Evolutionary conservation across 2,888 invertebrate species (phyloP), one percentile per base, ranked within the genome.

Genomic region (Iphiclides podalirius): DNA sequence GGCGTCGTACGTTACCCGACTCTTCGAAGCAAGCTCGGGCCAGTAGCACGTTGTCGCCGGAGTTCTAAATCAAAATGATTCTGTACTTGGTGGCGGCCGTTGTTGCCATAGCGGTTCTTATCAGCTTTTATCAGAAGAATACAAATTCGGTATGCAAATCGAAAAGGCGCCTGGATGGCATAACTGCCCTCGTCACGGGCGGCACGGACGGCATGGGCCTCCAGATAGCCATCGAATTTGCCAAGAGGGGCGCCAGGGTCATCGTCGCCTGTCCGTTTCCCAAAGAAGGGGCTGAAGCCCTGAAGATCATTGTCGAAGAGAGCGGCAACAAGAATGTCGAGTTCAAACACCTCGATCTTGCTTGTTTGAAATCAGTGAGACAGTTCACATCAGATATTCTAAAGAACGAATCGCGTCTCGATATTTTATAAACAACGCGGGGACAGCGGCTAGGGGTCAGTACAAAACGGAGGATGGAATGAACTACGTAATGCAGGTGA

Each of bases 401-500:
- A 13, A 62, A 67, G n/a, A 70, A 68, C 0, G 91, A 91, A 64
- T 68, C 80, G 0, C 74, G 79, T 49, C 61, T 93, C 51, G 90
- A 85, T 38, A 78, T 82, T 7, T 53, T 85, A 4, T 84, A 13
- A 84, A 84, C 52, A 82, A 82, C 62, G 90, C 92, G 1, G 92
- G 91, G 4, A 78, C 88, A 0, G 80, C 79, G 1, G 67, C 53
- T 3, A 31, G 58, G 23, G 73, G 75, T 13, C 84, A 89, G 47
- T 76, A 69, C 54, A 57, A 84, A 31, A 91, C 93, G 0, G 79
- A 88, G 57, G 92, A 94, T 56, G 91, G 91, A 1, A 77, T 93
- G 20, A 91, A 93, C 48, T 59, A 81, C 4, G 90, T 90, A 57
- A 91, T 93, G 89, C 93, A 93, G 58, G 89, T 92, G 8, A 83